Evolutionary conservation across 2,888 invertebrate species (phyloP), one percentile per base, ranked within the genome.

Genomic region (Parnassius apollo): DNA sequence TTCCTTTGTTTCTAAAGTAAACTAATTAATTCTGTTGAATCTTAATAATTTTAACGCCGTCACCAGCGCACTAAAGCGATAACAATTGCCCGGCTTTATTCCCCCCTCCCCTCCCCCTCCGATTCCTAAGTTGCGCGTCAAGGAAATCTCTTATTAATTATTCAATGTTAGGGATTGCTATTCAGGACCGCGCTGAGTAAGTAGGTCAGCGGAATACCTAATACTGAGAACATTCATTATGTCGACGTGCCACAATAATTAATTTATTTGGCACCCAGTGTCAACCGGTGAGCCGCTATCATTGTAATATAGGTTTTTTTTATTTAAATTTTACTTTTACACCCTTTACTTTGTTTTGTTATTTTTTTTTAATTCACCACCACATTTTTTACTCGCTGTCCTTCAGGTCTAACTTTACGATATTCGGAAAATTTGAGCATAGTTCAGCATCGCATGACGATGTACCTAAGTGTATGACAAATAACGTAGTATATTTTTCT

Each of bases 171-270:
- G 59, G 64, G 64, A 59, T 59, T 64, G 64, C 46, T 52, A 64
- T 64, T 64, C 64, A 56, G 56, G 52, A 59, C 56, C 57, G 57
- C 52, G 42, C 42, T 48, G 25, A 50, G 55, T 58, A 67, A 68
- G 63, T 66, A 65, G 66, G 66, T 68, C 67, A 66, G 58, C 61
- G 55, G 66, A 67, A 68, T 68, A 66, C 59, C 65, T 56, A 64
- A 56, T 59, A 51, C 59, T 4, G 61, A 51, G 46, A 46, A 55
- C 60, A 60, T 64, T 60, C 57, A 57, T 64, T 64, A 56, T 45
- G 57, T 48, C 55, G 56, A 57, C 57, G 53, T 64, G 64, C 49
- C 57, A 64, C 64, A 53, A 64, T 64, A 64, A 64, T 64, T 57
- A 64, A 64, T 64, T 64, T 64, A 64, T 60, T 64, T 57, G 52